Evolutionary conservation across 2,797 vertebrate species (phyloP).

Genomic region (Sitta carolinensis): DNA sequence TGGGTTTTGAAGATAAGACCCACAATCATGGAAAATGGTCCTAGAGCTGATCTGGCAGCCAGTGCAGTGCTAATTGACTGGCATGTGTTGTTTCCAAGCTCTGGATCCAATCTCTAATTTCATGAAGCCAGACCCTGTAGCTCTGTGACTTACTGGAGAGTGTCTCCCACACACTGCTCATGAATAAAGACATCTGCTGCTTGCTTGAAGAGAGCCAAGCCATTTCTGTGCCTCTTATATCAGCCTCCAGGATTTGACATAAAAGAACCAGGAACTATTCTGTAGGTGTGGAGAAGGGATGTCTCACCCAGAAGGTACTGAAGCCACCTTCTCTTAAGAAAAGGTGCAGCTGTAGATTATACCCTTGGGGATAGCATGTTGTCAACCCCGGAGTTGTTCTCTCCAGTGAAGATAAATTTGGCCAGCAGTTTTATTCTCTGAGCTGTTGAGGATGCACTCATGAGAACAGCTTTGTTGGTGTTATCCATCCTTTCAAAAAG

Average conservation of each 20-base stretch:
- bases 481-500: not conserved
- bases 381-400: not conserved
- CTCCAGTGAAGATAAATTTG: not conserved
- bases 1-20: conserved; percentile 13
- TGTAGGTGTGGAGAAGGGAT: not conserved
- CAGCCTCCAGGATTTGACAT: not conserved
- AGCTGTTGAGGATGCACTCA: not conserved
- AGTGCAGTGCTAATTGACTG: conserved; percentile 19
- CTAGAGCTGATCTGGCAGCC: conserved; percentile 38
- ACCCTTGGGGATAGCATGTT: not conserved
- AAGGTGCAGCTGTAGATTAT: not conserved
- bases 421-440: not conserved
- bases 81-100: conserved; percentile 51
- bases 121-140: conserved; percentile 39
- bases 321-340: not conserved
- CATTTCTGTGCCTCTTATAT: not conserved
- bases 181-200: conserved; percentile 63
- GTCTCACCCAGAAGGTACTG: not conserved
- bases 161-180: conserved; percentile 56
- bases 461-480: not conserved
- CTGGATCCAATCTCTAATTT: conserved; percentile 25
- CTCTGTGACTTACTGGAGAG: conserved; percentile 21
- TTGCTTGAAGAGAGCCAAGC: conserved; percentile 45
- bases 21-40: not conserved
- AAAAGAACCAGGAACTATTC: not conserved